phyloP scores from a whole-genome alignment of 2,113 vertebrate species.

The Sigmodon hispidus region DNA sequence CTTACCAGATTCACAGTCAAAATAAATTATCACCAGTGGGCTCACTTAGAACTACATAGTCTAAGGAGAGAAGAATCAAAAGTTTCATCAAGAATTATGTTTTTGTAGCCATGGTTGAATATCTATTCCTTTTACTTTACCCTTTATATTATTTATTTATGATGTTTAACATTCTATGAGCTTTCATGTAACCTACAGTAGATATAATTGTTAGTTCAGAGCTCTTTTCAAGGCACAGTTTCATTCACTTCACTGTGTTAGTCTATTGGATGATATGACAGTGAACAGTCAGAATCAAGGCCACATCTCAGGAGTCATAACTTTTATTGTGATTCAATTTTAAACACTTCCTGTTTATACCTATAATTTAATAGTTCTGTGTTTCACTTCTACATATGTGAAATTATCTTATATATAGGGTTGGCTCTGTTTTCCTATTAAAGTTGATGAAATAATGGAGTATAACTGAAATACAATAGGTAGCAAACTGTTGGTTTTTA shows the following conservation, averaged over 20 bases:
- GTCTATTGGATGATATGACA: fast-evolving
- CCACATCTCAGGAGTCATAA: background rate
- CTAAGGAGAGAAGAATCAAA: background rate
- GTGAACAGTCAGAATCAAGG: background rate
- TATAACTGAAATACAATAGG: background rate
- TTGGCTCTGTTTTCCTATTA: background rate
- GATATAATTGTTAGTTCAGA: background rate
- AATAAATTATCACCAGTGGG: background rate
- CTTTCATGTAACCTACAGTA: background rate
- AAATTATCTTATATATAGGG: background rate
- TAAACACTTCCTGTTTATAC: background rate
- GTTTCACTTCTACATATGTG: background rate
- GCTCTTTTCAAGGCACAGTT: background rate
- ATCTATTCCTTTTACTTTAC: background rate
- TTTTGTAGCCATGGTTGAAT: background rate
- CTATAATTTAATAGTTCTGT: background rate
- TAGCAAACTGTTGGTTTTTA: background rate
- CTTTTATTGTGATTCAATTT: background rate
- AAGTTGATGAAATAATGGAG: background rate
- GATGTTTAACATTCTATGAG: background rate
- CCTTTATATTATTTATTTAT: background rate
- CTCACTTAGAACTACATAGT: background rate
- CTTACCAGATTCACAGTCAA: background rate
- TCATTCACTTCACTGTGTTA: too few relatives aligned
- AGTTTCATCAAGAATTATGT: background rate